These are phyloP conservation scores for Balanococcus diminutus DNA, from an alignment of 2,888 invertebrate species.

Conservation along the genomic window DNA sequence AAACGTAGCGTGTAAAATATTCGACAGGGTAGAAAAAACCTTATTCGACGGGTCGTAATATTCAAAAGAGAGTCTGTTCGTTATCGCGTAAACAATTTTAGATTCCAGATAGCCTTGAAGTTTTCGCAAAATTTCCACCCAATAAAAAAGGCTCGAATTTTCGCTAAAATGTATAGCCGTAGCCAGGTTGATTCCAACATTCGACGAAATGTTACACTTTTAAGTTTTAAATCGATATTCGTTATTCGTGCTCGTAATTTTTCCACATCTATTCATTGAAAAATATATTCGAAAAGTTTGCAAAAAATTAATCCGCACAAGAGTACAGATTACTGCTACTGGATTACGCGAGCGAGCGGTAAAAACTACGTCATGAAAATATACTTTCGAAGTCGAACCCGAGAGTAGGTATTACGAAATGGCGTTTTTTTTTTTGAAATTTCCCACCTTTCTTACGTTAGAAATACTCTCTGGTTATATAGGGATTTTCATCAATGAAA, in stretches of 20 bases:
- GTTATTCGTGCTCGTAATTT: too few relatives aligned
- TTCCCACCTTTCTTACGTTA: not conserved
- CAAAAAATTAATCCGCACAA: not conserved
- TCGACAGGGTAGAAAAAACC: not conserved
- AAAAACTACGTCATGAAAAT: not conserved
- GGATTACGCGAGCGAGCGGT: too few relatives aligned
- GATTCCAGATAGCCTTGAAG: not conserved
- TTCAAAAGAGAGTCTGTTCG: not conserved
- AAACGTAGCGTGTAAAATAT: not conserved
- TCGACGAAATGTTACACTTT: too few relatives aligned
- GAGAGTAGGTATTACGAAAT: not conserved
- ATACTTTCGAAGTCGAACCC: not conserved
- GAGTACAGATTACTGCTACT: not conserved
- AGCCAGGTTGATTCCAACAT: too few relatives aligned
- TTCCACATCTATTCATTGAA: not conserved
- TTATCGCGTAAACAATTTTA: not conserved
- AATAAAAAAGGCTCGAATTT: not conserved
- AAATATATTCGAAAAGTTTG: not conserved
- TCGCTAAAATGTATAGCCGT: not conserved
- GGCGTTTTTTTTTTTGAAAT: not conserved
- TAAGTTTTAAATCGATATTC: too few relatives aligned
- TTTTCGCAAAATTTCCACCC: not conserved
- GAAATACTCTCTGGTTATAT: not conserved
- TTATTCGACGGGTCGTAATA: not conserved
- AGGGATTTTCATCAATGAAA: constrained; percentile 4